Evolutionary conservation across 1,140 invertebrate species (phyloP).

Genomic region (Drosophila leontia): DNA sequence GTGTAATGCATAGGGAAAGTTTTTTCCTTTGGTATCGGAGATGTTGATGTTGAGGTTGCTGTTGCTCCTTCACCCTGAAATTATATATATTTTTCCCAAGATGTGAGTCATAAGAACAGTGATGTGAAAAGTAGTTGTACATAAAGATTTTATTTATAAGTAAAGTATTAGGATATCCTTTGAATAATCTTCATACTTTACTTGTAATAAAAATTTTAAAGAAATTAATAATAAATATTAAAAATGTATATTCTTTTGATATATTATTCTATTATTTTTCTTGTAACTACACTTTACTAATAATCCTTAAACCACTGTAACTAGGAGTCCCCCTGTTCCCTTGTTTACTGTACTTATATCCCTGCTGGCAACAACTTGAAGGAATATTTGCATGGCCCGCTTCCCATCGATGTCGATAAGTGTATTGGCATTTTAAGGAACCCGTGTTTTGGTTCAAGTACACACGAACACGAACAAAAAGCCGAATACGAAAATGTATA

Average conservation of each 20-base stretch:
- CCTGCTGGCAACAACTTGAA: conserved; percentile 71
- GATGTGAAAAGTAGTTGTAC: background rate
- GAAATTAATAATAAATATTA: too few relatives aligned
- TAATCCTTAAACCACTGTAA: conserved; percentile 46
- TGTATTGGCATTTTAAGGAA: conserved; percentile 74
- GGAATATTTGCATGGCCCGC: conserved; percentile 78
- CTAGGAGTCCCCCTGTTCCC: conserved; percentile 15
- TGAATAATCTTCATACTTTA: background rate
- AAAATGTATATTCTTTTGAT: background rate
- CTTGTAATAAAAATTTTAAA: background rate
- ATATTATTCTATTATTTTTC: background rate
- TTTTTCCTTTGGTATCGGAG: conserved; percentile 40
- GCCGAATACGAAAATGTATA: conserved; percentile 33
- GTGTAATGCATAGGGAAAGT: conserved; percentile 79
- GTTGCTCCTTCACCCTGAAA: conserved; percentile 32
- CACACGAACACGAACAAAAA: conserved; percentile 44
- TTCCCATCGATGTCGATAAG: conserved; percentile 62
- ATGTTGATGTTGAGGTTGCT: conserved; percentile 37
- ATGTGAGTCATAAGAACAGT: conserved; percentile 68
- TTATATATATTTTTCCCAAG: conserved; percentile 3
- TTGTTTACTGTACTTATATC: conserved; percentile 70
- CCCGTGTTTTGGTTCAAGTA: conserved; percentile 74
- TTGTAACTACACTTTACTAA: background rate
- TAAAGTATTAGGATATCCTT: background rate
- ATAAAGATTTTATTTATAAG: too few relatives aligned